Conservation (phyloP, 2,888 invertebrate species). For the Parnassius smintheus region DNA sequence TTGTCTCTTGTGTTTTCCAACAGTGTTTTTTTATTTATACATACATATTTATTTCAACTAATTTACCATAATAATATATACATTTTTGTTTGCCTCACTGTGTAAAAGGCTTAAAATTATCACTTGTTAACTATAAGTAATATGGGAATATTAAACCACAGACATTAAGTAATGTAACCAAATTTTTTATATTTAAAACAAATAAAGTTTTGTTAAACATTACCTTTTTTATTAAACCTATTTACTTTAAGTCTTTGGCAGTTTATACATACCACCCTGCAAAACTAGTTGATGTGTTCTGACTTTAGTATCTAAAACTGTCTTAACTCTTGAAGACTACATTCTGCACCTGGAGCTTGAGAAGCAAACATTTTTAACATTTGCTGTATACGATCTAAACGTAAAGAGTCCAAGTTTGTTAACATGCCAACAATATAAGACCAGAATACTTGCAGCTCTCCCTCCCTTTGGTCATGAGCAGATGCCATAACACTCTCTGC, state of each 20-base stretch:
- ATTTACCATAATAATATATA: constrained; percentile 43
- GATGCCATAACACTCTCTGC: constrained; percentile 97
- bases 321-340: constrained; percentile 92
- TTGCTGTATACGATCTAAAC: constrained; percentile 95
- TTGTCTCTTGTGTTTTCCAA: too few relatives aligned
- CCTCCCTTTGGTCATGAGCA: constrained; percentile 95
- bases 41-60: constrained; percentile 60
- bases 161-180: constrained; percentile 66
- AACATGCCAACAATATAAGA: constrained; percentile 98
- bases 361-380: constrained; percentile 98
- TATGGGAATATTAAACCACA: constrained; percentile 60
- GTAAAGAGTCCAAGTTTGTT: constrained; percentile 95
- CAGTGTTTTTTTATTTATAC: too few relatives aligned
- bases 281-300: constrained; percentile 92
- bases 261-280: constrained; percentile 92
- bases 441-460: constrained; percentile 97
- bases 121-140: constrained; percentile 54
- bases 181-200: constrained; percentile 64
- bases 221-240: constrained; percentile 36
- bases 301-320: constrained; percentile 96
- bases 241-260: constrained; percentile 84
- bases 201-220: constrained; percentile 72
- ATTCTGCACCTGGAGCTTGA: constrained; percentile 94
- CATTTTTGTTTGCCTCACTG: constrained; percentile 42
- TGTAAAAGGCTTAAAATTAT: constrained; percentile 52